Base-by-base conservation (phyloP, 2,113 vertebrate genomes). In the Polypterus bichir region DNA sequence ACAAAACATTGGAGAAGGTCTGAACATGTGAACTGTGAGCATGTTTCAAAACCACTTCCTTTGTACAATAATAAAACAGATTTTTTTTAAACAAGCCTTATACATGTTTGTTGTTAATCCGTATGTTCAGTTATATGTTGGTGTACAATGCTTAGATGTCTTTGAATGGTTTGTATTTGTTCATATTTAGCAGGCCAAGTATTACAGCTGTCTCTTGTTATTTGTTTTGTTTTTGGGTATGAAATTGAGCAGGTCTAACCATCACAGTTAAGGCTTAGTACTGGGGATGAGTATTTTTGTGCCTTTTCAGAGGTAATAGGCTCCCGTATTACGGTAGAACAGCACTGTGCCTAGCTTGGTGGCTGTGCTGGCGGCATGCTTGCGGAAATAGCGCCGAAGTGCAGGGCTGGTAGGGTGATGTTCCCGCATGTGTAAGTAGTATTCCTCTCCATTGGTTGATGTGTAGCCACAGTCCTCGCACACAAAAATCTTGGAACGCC, bases 391-490 rank as follows among this genome's bases (percentile, higher is more conserved):
- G 3, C 79, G 74, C 11, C 82, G 80, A 1, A 88, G 73, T 4
- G 80, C 76, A 0, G 86, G 76, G 58, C 79, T 81, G 9, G 75
- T 64, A 0, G 87, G 82, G 59, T 92, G 91, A 48, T 79, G 70
- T 67, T 81, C 77, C 1, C 83, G 72, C 27, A 89, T 63, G 49
- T 94, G 92, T 11, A 85, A 71, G 7, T 83, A 83, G 44, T 90
- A 92, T 9, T 86, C 76, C 0, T 92, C 87, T 0, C 86, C 85
- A 1, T 79, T 74, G 0, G 73, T 74, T 9, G 89, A 89, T 7
- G 91, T 93, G 73, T 79, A 94, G 59, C 92, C 91, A 0, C 91
- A 94, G 47, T 90, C 90, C 66, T 93, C 90, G 4, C 91, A 94
- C 44, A 94, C 92, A 3, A 92, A 91, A 70, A 94, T 86, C 74